Base-by-base conservation (phyloP, 2,113 vertebrate species). In the Equus quagga region DNA sequence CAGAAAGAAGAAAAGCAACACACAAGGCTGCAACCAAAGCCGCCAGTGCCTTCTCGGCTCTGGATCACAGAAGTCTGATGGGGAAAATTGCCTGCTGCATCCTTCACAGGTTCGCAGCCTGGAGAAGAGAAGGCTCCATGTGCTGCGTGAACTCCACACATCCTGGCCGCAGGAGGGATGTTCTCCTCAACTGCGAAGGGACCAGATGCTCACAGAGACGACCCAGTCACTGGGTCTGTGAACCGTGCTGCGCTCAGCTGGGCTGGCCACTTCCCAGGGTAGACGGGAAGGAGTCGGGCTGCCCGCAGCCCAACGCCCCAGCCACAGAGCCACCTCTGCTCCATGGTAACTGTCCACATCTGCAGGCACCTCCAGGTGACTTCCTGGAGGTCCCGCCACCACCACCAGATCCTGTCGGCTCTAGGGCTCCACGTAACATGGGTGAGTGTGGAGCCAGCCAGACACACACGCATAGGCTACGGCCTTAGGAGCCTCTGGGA, bases 251-350 rank as follows among this genome's bases (percentile, higher is more conserved):
- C 58, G 3, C 51, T 14, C 3, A 14, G 51, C 51, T 54, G 51
- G 51, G 51, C 51, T 54, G 51, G 51, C 51, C 15, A 41, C 58
- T 0, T 0, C 36, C 12, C 5, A 9, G 24, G 1, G 79, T 15
- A 28, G 56, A 82, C 2, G 28, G 79, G 56, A 44, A 13, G 56
- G 79, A 82, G 79, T 56, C 10, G 58, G 6, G 21, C 58, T 8
- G 58, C 21, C 58, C 15, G 21, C 19, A 21, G 58, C 58, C 58
- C 19, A 19, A 23, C 54, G 21, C 14, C 85, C 97, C 82, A 91
- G 98, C 98, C 98, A 98, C 98, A 98, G 51, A 98, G 86, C 54
- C 0, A 94, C 98, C 98, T 98, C 97, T 98, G 98, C 98, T 98
- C 98, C 81, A 56, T 49, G 62, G 62, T 98, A 97, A 98, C 97